Evolutionary conservation across 2,888 invertebrate genomes (phyloP), one percentile per base, ranked within the genome.

Genomic region (Philaethria dido): DNA sequence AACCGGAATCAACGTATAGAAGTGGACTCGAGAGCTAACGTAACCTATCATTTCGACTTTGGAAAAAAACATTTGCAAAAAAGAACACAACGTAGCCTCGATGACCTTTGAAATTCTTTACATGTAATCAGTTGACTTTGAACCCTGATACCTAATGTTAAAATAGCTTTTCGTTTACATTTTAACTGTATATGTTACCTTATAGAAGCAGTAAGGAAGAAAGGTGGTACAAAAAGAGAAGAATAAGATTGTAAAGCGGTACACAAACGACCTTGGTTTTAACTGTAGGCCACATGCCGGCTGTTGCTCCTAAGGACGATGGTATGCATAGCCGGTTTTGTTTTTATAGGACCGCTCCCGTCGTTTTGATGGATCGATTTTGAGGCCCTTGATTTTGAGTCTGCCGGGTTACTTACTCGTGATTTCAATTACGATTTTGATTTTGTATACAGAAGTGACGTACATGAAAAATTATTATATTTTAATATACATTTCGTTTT

Each of bases 281-380:
- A 86, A 87, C 83, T 89, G 89, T 89, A 92, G 91, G 91, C 92
- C 92, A 84, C 85, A 81, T 80, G 81, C 83, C 88, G 90, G 90
- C 83, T 87, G 82, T 85, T 85, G 86, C 82, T 66, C 70, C 62
- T 64, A 66, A 68, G 71, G 71, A 71, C 71, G 69, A 64, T 66
- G 72, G 70, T 70, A 79, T 78, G 78, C 76, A 62, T 70, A 82
- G 83, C 87, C 87, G 85, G 88, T 88, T 88, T 77, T 76, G 82
- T 83, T 86, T 88, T 88, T 87, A 84, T 86, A 75, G 78, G 69
- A 69, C 75, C 79, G 80, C 81, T 81, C 80, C 78, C 80, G 78
- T 77, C 74, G 88, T 87, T 87, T 87, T 89, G 88, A 88, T 87
- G 81, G 87, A 89, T 89, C 81, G 80, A 76, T 81, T 81, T 81